Evolutionary conservation across 2,113 vertebrate genomes (phyloP), one percentile per base, ranked within the genome.

Genomic region (Triplophysa rosa): DNA sequence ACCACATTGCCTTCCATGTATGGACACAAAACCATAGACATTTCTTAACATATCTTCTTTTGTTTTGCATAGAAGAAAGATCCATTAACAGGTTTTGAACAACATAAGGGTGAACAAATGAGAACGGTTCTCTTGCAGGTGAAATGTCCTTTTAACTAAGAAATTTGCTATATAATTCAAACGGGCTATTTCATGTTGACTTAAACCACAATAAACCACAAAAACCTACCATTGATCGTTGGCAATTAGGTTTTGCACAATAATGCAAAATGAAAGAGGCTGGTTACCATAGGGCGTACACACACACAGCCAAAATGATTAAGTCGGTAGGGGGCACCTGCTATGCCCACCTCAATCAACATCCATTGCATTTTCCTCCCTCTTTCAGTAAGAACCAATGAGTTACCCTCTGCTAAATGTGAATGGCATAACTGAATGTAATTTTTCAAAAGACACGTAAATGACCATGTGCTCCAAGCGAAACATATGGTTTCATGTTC

Each of bases 321-420:
- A 67, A 78, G 62, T 78, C 67, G 67, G 62, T 63, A 78, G 67
- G 59, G 26, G 71, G 74, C 76, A 52, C 75, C 52, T 29, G 40
- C 64, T 42, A 14, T 78, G 76, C 58, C 62, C 49, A 52, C 49
- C 49, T 61, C 68, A 78, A 78, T 73, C 80, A 78, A 26, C 17
- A 63, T 40, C 80, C 33, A 70, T 78, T 29, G 42, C 37, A 45
- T 78, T 67, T 40, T 33, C 24, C 23, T 37, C 49, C 2, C 26
- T 63, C 58, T 21, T 61, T 65, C 47, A 52, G 54, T 14, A 37
- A 65, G 49, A 14, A 14, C 40, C 19, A 23, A 77, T 23, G 58
- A 24, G 14, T 42, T 76, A 26, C 65, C 67, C 54, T 74, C 42
- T 17, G 12, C 33, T 23, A 17, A 81, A 59, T 26, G 37, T 68